These are phyloP conservation scores for Gorsachius goisagi DNA, from an alignment of 2,113 vertebrate species.

Conservation along the genomic window DNA sequence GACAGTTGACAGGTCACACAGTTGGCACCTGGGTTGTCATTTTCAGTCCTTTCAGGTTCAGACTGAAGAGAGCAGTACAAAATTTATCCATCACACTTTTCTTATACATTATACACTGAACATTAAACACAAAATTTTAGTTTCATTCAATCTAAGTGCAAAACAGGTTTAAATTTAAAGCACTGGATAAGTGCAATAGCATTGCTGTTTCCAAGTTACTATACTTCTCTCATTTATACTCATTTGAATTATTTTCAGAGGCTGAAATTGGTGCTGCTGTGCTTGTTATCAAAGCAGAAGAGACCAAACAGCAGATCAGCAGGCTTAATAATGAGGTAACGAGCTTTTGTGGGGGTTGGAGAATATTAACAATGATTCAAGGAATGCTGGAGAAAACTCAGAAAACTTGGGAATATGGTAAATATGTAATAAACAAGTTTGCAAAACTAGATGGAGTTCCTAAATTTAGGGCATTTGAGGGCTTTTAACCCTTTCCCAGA, in stretches of 20 bases:
- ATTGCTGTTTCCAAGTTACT: background rate
- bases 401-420: background rate
- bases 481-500: background rate
- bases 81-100: background rate
- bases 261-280: conserved; percentile 76
- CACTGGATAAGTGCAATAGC: background rate
- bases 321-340: conserved; percentile 80
- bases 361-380: background rate
- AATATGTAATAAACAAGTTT: background rate
- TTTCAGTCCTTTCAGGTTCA: background rate
- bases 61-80: background rate
- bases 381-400: background rate
- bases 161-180: background rate
- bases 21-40: background rate
- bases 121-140: background rate
- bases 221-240: background rate
- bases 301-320: conserved; percentile 81
- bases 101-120: background rate
- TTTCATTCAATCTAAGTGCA: background rate
- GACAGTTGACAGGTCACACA: accelerated
- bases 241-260: conserved; percentile 70
- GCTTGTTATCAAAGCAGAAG: conserved; percentile 81
- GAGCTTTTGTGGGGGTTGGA: background rate
- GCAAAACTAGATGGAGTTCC: background rate
- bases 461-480: background rate